A percentile compares a stretch with the other conserved stretches of the same genome.
phyloP scores from a whole-genome alignment of 2,113 vertebrate genomes.

The Corythornis madagascariensis region DNA sequence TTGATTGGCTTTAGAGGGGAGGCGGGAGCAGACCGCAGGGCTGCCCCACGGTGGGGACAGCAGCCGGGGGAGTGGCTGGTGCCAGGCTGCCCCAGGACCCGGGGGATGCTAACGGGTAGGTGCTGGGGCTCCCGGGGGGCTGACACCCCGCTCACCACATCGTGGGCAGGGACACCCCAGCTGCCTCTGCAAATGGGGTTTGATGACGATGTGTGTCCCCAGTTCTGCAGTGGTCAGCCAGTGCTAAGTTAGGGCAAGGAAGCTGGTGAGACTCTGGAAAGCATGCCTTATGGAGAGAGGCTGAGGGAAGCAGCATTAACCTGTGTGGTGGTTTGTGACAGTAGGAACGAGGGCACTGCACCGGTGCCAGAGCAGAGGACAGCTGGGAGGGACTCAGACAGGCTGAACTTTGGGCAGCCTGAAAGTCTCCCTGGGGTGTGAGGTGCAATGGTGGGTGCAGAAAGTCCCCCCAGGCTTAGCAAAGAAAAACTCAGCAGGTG shows the following conservation, averaged over 20 bases:
- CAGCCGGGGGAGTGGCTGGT: neutral
- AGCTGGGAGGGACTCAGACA: neutral
- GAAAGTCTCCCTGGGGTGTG: too few species aligned
- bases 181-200: neutral
- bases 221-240: neutral
- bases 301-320: neutral
- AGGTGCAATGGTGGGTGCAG: too few species aligned
- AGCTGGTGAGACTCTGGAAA: too few species aligned
- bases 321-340: accelerated
- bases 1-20: too few species aligned
- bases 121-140: too few species aligned
- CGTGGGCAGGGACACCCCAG: neutral
- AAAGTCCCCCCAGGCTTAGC: neutral
- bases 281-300: too few species aligned
- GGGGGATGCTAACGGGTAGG: too few species aligned
- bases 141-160: too few species aligned
- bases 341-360: accelerated
- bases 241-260: too few species aligned
- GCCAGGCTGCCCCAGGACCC: neutral
- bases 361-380: neutral
- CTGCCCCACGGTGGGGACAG: too few species aligned
- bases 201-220: neutral
- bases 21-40: neutral
- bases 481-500: accelerated
- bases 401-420: neutral